Percentiles rank a stretch among this genome's conserved stretches.
phyloP scores from a whole-genome alignment of 2,797 vertebrate genomes.

The Pygocentrus nattereri region DNA sequence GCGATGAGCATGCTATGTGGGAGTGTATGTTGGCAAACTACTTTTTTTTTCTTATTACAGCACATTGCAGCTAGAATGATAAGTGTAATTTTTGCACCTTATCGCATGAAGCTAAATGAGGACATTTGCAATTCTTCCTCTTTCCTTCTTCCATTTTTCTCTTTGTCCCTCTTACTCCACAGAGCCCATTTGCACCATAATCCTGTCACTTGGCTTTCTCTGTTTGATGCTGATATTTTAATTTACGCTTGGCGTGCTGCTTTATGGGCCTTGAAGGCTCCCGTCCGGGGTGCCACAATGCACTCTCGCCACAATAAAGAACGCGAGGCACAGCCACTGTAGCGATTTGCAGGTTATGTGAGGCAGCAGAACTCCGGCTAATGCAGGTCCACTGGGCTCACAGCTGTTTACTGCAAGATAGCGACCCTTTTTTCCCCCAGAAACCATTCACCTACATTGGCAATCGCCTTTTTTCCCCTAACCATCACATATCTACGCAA shows the following conservation, averaged over 20 bases:
- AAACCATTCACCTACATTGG: conserved; percentile 30
- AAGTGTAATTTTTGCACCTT: conserved; percentile 18
- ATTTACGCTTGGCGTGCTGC: conserved; percentile 62
- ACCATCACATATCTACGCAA: conserved; percentile 14
- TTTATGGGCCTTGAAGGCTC: conserved; percentile 61
- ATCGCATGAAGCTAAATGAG: not conserved
- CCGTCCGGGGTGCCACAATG: conserved; percentile 45
- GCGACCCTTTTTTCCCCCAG: conserved; percentile 31
- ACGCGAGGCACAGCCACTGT: conserved; percentile 16
- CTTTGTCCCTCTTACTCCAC: conserved; percentile 56
- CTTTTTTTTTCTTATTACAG: not conserved
- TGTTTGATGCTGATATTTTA: conserved; percentile 72
- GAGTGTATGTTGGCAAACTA: not conserved
- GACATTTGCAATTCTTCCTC: conserved; percentile 21
- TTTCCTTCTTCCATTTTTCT: conserved; percentile 52
- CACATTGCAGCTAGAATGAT: not conserved
- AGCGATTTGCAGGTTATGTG: conserved; percentile 57
- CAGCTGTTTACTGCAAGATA: conserved; percentile 58
- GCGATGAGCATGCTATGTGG: not conserved
- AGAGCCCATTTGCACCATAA: conserved; percentile 68
- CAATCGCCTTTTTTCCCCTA: conserved; percentile 11
- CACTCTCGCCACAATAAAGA: conserved; percentile 50
- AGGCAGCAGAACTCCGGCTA: conserved; percentile 51
- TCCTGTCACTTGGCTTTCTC: conserved; percentile 68
- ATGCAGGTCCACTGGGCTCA: conserved; percentile 43